phyloP scores from a whole-genome alignment of 2,888 invertebrate species.

The Eristalinus sepulchralis region DNA sequence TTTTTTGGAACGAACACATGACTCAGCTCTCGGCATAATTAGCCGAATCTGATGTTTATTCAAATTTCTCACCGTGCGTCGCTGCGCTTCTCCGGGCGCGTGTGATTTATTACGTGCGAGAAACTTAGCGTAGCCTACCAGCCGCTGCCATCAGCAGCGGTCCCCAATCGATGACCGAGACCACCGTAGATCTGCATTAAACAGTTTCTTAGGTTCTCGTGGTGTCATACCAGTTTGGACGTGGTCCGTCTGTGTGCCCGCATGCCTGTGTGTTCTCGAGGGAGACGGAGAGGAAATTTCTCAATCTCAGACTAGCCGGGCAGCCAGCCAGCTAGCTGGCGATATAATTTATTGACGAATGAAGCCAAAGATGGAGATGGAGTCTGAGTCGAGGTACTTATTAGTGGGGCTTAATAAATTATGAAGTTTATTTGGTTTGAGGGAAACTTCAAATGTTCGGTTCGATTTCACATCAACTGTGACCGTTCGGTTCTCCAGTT shows the following conservation, averaged over 20 bases:
- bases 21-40: conserved; percentile 35
- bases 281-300: conserved; percentile 13
- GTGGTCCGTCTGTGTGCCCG: background rate
- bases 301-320: conserved; percentile 20
- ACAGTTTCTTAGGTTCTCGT: conserved; percentile 17
- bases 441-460: conserved; percentile 40
- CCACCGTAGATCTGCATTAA: conserved; percentile 52
- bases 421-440: conserved; percentile 61
- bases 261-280: conserved; percentile 23
- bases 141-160: conserved; percentile 20
- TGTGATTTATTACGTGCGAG: conserved; percentile 60
- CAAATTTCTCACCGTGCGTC: conserved; percentile 16
- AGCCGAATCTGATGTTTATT: conserved; percentile 53
- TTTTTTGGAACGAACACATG: background rate
- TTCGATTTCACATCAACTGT: conserved; percentile 44
- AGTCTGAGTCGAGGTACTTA: conserved; percentile 42
- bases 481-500: background rate
- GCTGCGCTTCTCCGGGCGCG: background rate
- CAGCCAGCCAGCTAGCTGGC: conserved; percentile 20
- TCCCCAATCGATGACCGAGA: conserved; percentile 21
- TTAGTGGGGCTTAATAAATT: conserved; percentile 68
- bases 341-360: conserved; percentile 62
- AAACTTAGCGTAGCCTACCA: conserved; percentile 28
- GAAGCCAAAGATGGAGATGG: background rate
- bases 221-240: conserved; percentile 35